phyloP scores from a whole-genome alignment of 2,797 vertebrate species.

The Enteromius mattozi region DNA sequence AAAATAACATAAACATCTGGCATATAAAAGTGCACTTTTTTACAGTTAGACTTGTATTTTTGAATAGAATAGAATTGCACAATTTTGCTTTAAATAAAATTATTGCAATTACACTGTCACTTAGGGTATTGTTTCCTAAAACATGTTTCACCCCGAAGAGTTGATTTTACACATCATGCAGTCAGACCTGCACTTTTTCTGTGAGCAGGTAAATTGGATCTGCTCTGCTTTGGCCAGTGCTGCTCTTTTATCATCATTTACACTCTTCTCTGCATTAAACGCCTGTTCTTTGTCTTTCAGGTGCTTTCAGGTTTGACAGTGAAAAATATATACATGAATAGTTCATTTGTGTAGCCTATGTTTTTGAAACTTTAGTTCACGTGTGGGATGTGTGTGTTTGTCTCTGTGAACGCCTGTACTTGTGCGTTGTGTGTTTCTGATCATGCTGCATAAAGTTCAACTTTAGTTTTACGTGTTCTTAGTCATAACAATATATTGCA shows the following conservation, averaged over 20 bases:
- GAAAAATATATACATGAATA: background rate
- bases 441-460: background rate
- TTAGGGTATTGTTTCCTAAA: background rate
- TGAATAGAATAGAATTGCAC: background rate
- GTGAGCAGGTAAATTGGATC: conserved; percentile 16
- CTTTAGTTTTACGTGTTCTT: background rate
- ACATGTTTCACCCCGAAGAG: background rate
- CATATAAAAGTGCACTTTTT: background rate
- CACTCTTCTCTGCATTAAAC: conserved; percentile 8
- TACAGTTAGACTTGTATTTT: background rate
- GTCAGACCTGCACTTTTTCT: background rate
- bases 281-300: background rate
- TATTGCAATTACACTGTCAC: background rate
- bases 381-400: conserved; percentile 1
- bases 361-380: background rate
- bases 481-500: background rate
- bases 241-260: background rate
- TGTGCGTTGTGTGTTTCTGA: background rate
- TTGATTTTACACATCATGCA: conserved; percentile 22
- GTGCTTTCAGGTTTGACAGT: background rate
- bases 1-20: background rate
- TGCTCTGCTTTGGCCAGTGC: conserved; percentile 1
- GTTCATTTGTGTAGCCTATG: background rate
- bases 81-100: background rate
- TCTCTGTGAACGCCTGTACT: background rate